Evolutionary conservation across 2,888 invertebrate genomes (phyloP), one percentile per base, ranked within the genome.

Genomic region (Agrochola lota): DNA sequence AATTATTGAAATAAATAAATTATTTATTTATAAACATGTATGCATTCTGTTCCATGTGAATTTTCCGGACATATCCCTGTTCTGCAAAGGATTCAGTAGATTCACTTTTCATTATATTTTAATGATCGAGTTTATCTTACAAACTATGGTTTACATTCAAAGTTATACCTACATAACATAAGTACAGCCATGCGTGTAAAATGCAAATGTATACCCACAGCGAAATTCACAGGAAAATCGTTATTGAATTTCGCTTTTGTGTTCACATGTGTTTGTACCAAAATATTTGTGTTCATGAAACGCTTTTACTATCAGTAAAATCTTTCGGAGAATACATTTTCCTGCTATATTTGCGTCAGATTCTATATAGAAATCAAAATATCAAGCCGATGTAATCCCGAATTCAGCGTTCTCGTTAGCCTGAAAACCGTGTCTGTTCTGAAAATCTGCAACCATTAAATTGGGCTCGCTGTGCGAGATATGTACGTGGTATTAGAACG

Each of bases 201-300:
- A 43, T 63, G 40, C 40, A 55, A 59, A 49, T 63, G 35, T 63
- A 43, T 67, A 35, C 15, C 9, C 6, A 30, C 40, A 5, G n/a
- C 59, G 30, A 66, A 70, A n/a, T 70, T 46, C 69, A 23, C 35
- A 26, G 12, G 52, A 64, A 83, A 83, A 80, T 66, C 78, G 59
- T 83, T 77, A 69, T 64, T 69, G 64, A 59, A 77, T 82, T 55
- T 20, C 30, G n/a, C 64, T 60, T 46, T 15, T 57, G 49, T 81
- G 67, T 81, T 78, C 71, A 84, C 81, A 68, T 71, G 49, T 62
- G 62, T 57, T 30, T 55, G 23, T 71, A 78, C 57, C 60, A 78
- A 83, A 78, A 78, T 67, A 84, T 84, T 70, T 84, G 30, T 40
- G 71, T 52, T 78, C 67, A 63, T 46, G 35, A 71, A 67, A 84